Percentiles rank a stretch among this genome's conserved stretches.
phyloP scores from a whole-genome alignment of 2,888 invertebrate genomes.

The Hirtodrosophila histrioides region DNA sequence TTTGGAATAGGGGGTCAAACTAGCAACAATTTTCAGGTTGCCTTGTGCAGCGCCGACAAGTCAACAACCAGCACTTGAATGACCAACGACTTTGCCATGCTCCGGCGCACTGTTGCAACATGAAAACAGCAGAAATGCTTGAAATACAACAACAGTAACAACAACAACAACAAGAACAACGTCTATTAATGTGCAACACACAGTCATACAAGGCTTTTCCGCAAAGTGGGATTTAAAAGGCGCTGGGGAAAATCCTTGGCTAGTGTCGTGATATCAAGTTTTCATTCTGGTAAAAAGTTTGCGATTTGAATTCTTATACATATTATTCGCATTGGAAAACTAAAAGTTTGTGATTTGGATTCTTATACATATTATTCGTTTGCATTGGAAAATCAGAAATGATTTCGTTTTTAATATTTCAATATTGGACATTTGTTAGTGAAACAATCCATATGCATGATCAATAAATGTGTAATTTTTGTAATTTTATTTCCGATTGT shows the following conservation, averaged over 20 bases:
- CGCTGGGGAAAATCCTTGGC: conserved; percentile 77
- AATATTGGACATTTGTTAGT: background rate
- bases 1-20: conserved; percentile 78
- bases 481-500: conserved; percentile 2
- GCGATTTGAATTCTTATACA: conserved; percentile 1
- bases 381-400: too few species aligned
- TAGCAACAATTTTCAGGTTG: conserved; percentile 71
- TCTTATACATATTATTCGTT: too few species aligned
- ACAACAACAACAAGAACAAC: conserved; percentile 27
- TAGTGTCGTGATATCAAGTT: conserved; percentile 73
- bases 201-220: conserved; percentile 20
- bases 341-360: background rate
- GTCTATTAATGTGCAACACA: conserved; percentile 51
- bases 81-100: conserved; percentile 59
- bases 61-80: conserved; percentile 76
- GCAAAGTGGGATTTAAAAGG: conserved; percentile 4
- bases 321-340: background rate
- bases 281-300: conserved; percentile 37
- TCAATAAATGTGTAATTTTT: background rate
- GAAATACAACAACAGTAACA: conserved; percentile 30
- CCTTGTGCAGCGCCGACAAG: conserved; percentile 64
- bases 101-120: conserved; percentile 73
- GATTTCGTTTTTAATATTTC: background rate
- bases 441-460: too few species aligned
- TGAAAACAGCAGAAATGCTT: conserved; percentile 37